Evolutionary conservation across 2,888 invertebrate genomes (phyloP).

Genomic region (Drosophila anomalata): DNA sequence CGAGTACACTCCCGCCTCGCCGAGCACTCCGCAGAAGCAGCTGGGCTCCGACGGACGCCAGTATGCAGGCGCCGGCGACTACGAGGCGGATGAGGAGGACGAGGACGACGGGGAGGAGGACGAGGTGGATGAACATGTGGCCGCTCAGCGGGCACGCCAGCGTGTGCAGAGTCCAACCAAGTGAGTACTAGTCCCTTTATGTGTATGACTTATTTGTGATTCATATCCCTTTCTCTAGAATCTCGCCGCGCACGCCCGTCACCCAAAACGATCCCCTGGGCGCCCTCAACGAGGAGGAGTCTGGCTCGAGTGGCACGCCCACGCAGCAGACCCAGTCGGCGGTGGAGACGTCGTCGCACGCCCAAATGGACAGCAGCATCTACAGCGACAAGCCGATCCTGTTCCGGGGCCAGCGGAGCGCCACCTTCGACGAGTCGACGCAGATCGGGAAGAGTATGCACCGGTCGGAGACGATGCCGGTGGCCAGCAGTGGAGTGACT

Average conservation of each 20-base stretch:
- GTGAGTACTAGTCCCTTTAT: slow-evolving; percentile 55
- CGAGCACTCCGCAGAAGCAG: slow-evolving; percentile 48
- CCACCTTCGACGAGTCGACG: slow-evolving; percentile 86
- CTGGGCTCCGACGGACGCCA: slow-evolving; percentile 30
- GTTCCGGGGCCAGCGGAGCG: slow-evolving; percentile 86
- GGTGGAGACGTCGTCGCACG: slow-evolving; percentile 8
- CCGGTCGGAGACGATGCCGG: slow-evolving; percentile 90
- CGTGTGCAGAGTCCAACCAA: slow-evolving; percentile 83
- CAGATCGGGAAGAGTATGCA: slow-evolving; percentile 85
- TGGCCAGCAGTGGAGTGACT: slow-evolving; percentile 87
- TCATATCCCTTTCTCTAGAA: slow-evolving; percentile 81
- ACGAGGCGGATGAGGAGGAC: slow-evolving; percentile 60
- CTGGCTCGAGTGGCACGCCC: slow-evolving; percentile 27
- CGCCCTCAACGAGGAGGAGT: slow-evolving; percentile 86
- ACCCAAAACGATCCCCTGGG: slow-evolving; percentile 96
- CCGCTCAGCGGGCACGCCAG: slow-evolving; percentile 46
- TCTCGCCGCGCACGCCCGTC: slow-evolving; percentile 92
- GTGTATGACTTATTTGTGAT: too few species aligned
- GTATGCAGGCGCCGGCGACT: slow-evolving; percentile 61
- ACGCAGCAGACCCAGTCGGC: slow-evolving; percentile 28
- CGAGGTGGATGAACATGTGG: slow-evolving; percentile 53
- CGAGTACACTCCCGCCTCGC: slow-evolving; percentile 30
- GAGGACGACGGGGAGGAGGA: slow-evolving; percentile 46
- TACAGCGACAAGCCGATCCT: slow-evolving; percentile 89
- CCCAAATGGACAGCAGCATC: slow-evolving; percentile 78